A percentile compares a stretch with the other conserved stretches of the same genome.
Evolutionary conservation across 2,888 invertebrate species (phyloP).

Genomic region (Brenthis hecate): DNA sequence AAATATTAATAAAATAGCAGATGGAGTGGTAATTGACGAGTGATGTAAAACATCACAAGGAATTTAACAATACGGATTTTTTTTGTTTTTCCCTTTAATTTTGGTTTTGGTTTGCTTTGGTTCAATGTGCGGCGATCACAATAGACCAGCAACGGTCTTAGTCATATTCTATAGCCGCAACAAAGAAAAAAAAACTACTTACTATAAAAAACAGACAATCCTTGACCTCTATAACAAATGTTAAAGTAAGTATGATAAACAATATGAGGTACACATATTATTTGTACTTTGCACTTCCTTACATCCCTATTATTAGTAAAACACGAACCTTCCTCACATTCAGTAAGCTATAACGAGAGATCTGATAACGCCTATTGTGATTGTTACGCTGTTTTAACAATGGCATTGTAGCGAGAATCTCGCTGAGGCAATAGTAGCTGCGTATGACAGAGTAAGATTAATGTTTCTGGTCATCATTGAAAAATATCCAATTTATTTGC

Average conservation of each 20-base stretch:
- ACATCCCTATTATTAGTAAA: conserved; percentile 26
- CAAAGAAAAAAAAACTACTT: too few relatives aligned
- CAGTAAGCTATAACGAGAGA: conserved; percentile 32
- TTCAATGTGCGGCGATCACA: too few relatives aligned
- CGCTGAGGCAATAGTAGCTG: conserved; percentile 26
- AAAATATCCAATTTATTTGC: conserved; percentile 22
- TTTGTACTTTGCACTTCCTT: conserved; percentile 27
- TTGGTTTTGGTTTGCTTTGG: too few relatives aligned
- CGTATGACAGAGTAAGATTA: conserved; percentile 33
- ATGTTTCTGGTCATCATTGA: conserved; percentile 24
- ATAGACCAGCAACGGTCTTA: too few relatives aligned
- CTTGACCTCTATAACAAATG: conserved; percentile 11
- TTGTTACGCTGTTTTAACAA: conserved; percentile 33
- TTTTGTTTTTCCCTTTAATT: too few relatives aligned
- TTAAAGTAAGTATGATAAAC: conserved; percentile 19
- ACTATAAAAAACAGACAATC: neutral
- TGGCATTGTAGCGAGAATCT: conserved; percentile 29
- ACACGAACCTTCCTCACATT: conserved; percentile 38
- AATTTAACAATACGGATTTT: neutral
- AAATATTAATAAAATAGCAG: neutral
- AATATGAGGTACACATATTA: conserved; percentile 26
- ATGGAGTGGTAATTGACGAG: neutral
- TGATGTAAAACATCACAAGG: neutral
- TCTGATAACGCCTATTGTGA: conserved; percentile 39
- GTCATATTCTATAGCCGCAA: too few relatives aligned